Conservation (phyloP, 2,113 vertebrate species). For the Nesospiza acunhae region DNA sequence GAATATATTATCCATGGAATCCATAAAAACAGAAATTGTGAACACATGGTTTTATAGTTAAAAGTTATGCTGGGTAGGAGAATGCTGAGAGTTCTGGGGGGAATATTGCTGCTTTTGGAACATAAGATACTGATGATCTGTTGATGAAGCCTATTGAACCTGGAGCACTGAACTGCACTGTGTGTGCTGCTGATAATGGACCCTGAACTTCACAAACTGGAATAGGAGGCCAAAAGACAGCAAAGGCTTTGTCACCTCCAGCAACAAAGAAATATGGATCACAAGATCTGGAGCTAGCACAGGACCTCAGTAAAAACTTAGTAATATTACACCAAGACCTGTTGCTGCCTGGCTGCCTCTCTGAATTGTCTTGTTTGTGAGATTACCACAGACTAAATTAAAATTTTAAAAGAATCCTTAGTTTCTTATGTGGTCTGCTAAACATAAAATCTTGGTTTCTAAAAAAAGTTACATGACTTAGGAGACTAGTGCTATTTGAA, state of each 20-base stretch:
- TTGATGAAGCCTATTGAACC: neutral
- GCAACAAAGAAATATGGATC: neutral
- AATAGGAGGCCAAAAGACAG: neutral
- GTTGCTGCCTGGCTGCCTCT: neutral
- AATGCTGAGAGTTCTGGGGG: neutral
- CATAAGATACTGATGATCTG: neutral
- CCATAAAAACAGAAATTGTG: neutral
- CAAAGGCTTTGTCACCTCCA: neutral
- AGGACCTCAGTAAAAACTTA: neutral
- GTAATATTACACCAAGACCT: neutral
- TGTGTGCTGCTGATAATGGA: neutral
- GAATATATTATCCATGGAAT: neutral
- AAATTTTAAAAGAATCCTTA: neutral
- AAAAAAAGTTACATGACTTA: neutral
- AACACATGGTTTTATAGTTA: neutral
- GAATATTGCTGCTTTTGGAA: neutral
- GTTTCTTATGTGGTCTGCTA: neutral
- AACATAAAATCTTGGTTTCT: neutral
- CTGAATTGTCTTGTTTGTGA: neutral
- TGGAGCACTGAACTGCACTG: neutral
- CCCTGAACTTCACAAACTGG: neutral
- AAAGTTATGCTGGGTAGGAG: neutral
- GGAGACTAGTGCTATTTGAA: neutral
- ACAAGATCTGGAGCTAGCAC: neutral
- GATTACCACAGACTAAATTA: neutral